These are phyloP conservation scores for Eptatretus atami DNA, from an alignment of 2,797 vertebrate genomes.

Conservation along the genomic window DNA sequence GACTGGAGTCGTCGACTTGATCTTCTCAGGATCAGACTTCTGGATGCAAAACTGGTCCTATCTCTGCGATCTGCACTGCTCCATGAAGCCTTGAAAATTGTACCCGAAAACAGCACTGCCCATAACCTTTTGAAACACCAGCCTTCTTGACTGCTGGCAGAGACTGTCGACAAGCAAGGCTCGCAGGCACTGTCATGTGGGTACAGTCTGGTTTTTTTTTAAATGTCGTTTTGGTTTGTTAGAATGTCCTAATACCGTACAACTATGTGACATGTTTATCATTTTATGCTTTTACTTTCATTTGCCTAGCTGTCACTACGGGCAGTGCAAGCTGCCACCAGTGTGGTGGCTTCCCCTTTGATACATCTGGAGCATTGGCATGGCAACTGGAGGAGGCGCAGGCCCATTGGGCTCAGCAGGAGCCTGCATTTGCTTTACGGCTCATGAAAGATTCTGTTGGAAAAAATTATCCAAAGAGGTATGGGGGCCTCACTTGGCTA, in stretches of 20 bases:
- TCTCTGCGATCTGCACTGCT: slow-evolving; percentile 44
- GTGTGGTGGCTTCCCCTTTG: slow-evolving; percentile 11
- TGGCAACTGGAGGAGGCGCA: slow-evolving; percentile 85
- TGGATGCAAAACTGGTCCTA: slow-evolving; percentile 53
- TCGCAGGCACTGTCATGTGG: slow-evolving; percentile 56
- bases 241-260: slow-evolving; percentile 6
- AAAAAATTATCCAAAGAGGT: not conserved
- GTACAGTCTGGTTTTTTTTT: not conserved
- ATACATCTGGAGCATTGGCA: slow-evolving; percentile 17
- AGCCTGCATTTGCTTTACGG: slow-evolving; percentile 43
- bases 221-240: not conserved
- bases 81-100: slow-evolving; percentile 28
- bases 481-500: not conserved
- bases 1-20: slow-evolving; percentile 54
- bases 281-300: not conserved
- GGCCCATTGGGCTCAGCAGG: slow-evolving; percentile 89
- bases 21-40: slow-evolving; percentile 73
- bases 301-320: slow-evolving; percentile 42
- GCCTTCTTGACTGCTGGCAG: slow-evolving; percentile 49
- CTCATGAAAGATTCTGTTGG: slow-evolving; percentile 26
- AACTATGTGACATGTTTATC: not conserved
- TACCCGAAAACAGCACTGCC: slow-evolving; percentile 15
- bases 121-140: slow-evolving; percentile 21
- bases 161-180: slow-evolving; percentile 37
- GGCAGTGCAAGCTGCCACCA: slow-evolving; percentile 60